These are phyloP conservation scores for Dusona sp. DNA, from an alignment of 2,888 invertebrate genomes.

Conservation along the genomic window DNA sequence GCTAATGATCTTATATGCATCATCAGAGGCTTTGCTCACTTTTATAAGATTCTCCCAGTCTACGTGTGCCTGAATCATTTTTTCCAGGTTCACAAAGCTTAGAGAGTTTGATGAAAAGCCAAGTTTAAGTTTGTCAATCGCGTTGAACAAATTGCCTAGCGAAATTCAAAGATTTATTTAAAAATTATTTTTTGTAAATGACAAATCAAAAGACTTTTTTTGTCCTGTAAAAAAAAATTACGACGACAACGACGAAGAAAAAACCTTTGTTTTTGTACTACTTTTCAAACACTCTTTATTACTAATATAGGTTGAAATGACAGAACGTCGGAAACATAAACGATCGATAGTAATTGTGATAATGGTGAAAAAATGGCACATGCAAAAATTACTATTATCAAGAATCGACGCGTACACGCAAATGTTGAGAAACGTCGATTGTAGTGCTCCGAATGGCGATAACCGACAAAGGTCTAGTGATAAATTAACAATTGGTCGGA, in stretches of 20 bases:
- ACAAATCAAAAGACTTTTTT: background rate
- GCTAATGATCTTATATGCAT: slow-evolving; percentile 65
- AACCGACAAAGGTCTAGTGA: slow-evolving; percentile 4
- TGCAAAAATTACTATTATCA: background rate
- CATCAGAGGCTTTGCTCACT: slow-evolving; percentile 39
- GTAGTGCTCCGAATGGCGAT: background rate
- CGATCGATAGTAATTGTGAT: background rate
- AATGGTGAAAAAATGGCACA: background rate
- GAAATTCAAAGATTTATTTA: background rate
- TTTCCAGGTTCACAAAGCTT: background rate
- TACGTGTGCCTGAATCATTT: background rate
- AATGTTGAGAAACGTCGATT: background rate
- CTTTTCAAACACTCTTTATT: background rate
- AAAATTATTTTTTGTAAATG: background rate
- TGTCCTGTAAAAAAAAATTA: background rate
- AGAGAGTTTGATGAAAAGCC: background rate
- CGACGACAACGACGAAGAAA: background rate
- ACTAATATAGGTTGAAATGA: background rate
- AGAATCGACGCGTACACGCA: background rate
- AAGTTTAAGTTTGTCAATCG: background rate
- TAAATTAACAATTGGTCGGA: slow-evolving; percentile 18
- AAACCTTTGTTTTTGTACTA: background rate
- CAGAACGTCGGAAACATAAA: background rate
- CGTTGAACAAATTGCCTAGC: background rate
- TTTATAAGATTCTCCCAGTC: slow-evolving; percentile 29